Percentiles rank a stretch among this genome's conserved stretches.
These are phyloP conservation scores for Parazoanthus swiftii DNA, from an alignment of 92 coral and sea anemone genomes.

Conservation along the genomic window DNA sequence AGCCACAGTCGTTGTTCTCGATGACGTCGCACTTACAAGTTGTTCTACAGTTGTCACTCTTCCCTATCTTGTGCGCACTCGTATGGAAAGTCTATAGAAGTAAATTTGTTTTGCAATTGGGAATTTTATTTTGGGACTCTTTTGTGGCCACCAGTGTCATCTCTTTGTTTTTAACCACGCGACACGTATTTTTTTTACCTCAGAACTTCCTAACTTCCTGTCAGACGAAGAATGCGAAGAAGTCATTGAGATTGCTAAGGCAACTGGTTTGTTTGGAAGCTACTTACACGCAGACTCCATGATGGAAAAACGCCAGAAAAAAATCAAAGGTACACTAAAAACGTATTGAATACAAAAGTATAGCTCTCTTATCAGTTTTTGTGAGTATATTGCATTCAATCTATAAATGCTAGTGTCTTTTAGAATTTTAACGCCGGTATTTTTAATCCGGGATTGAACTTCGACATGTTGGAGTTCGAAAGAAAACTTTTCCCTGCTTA, in stretches of 20 bases:
- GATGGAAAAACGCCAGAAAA: constrained; percentile 54
- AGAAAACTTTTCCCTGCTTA: background rate
- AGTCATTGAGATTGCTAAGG: constrained; percentile 67
- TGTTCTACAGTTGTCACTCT: too few relatives aligned
- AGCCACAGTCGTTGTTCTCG: background rate
- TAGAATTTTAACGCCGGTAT: background rate
- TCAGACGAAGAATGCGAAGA: constrained; percentile 80
- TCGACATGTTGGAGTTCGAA: background rate
- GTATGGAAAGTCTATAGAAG: background rate
- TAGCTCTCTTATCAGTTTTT: background rate
- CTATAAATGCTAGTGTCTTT: background rate
- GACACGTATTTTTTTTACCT: background rate
- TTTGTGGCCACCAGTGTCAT: background rate
- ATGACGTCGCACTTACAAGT: too few relatives aligned
- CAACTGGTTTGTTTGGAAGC: constrained; percentile 74
- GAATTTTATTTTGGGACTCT: background rate
- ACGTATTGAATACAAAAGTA: background rate
- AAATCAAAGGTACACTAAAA: constrained; percentile 20
- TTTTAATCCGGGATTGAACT: background rate
- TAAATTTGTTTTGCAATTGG: background rate
- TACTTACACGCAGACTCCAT: constrained; percentile 60
- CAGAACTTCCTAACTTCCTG: constrained; percentile 87
- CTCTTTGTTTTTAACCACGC: background rate
- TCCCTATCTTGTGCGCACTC: background rate
- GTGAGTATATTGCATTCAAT: background rate